Percentiles rank a stretch among this genome's conserved stretches.
phyloP scores from a whole-genome alignment of 2,888 invertebrate species.

The Idaea dimidiata region DNA sequence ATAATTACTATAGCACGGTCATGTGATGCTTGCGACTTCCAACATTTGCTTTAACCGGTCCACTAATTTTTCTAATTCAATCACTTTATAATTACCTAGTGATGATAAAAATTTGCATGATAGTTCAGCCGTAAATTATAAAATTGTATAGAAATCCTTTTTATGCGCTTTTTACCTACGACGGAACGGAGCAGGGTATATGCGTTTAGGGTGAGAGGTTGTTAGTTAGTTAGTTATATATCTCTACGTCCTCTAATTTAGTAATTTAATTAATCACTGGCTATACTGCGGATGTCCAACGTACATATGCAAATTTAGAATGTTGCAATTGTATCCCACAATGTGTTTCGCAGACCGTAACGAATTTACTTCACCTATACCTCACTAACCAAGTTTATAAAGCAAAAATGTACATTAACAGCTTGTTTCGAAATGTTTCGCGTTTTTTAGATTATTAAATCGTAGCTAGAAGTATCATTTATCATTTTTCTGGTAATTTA shows the following conservation, averaged over 20 bases:
- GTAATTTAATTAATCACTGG: slow-evolving; percentile 64
- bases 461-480: slow-evolving; percentile 21
- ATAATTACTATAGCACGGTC: slow-evolving; percentile 55
- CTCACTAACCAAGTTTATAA: slow-evolving; percentile 41
- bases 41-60: slow-evolving; percentile 26
- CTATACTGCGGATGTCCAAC: slow-evolving; percentile 49
- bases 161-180: slow-evolving; percentile 33
- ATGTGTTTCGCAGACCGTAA: slow-evolving; percentile 61
- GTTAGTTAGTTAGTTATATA: no score
- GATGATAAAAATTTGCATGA: slow-evolving; percentile 39
- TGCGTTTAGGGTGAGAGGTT: no score
- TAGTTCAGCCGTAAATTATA: slow-evolving; percentile 28
- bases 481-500: slow-evolving; percentile 30
- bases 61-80: slow-evolving; percentile 27
- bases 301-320: slow-evolving; percentile 71
- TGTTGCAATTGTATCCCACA: slow-evolving; percentile 68
- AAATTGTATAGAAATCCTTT: slow-evolving; percentile 21
- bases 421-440: slow-evolving; percentile 44
- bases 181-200: no score
- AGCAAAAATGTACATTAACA: slow-evolving; percentile 59
- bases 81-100: slow-evolving; percentile 34
- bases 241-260: slow-evolving; percentile 47
- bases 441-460: slow-evolving; percentile 27
- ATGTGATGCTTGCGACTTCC: slow-evolving; percentile 38
- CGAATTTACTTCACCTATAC: slow-evolving; percentile 50